Conservation (phyloP, 1,140 invertebrate species). For the Acyrthosiphon pisum region DNA sequence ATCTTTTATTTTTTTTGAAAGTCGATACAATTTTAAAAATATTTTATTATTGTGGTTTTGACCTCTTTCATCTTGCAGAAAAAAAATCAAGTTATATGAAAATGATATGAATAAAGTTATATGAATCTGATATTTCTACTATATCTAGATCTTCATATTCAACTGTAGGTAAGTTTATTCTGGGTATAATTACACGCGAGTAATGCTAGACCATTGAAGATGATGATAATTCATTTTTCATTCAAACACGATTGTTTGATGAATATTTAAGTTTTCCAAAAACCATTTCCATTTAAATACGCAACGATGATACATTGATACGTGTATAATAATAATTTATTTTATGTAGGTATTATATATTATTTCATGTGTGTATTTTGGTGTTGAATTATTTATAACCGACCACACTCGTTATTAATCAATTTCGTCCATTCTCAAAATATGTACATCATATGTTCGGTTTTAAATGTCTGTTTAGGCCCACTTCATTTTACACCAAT, state of each 20-base stretch:
- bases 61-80: background rate
- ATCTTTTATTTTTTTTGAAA: background rate
- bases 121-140: background rate
- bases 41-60: background rate
- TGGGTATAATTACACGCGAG: background rate
- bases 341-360: background rate
- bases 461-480: background rate
- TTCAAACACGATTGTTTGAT: background rate
- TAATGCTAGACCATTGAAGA: background rate
- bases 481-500: background rate
- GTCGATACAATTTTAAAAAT: background rate
- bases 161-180: background rate
- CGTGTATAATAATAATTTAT: background rate
- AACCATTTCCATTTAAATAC: background rate
- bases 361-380: background rate
- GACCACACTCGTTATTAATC: background rate
- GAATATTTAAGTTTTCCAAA: background rate
- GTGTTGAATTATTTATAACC: background rate
- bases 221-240: constrained; percentile 14
- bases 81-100: background rate
- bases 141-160: background rate
- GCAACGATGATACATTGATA: background rate
- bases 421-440: background rate
- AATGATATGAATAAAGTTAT: background rate
- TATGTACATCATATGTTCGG: background rate